Percentiles rank a stretch among this genome's conserved stretches.
Conservation (phyloP, 92 coral and sea anemone species). For the Blastomussa wellsi region DNA sequence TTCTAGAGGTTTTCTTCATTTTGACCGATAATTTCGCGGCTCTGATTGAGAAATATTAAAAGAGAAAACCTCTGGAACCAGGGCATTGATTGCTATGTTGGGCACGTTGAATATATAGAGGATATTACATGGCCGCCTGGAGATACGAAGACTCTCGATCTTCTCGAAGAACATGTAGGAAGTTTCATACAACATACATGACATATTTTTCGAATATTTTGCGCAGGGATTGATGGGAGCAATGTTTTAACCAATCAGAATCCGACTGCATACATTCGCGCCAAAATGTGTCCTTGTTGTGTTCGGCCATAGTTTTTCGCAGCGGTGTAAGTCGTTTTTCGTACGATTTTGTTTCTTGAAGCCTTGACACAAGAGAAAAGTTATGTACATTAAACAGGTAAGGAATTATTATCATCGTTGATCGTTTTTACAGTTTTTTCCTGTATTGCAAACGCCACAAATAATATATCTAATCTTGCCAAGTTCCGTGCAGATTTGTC, state of each 20-base stretch:
- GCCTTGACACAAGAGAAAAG: conserved; percentile 31
- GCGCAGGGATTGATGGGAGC: conserved; percentile 31
- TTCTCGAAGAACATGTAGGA: no score
- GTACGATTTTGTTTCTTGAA: not conserved
- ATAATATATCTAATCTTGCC: not conserved
- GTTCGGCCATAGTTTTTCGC: conserved; percentile 27
- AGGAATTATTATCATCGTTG: conserved; percentile 3
- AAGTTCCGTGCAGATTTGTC: not conserved
- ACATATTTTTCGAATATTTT: not conserved
- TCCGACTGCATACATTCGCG: conserved; percentile 54
- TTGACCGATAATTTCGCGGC: no score
- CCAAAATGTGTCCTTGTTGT: conserved; percentile 60
- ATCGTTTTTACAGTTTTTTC: not conserved
- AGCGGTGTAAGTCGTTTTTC: conserved; percentile 14
- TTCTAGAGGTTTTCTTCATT: no score
- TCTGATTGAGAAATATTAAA: no score
- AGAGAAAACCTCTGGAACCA: no score
- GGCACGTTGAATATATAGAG: no score
- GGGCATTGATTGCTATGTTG: no score
- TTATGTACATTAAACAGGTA: conserved; percentile 92
- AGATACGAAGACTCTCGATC: no score
- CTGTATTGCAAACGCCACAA: not conserved
- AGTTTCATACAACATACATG: not conserved
- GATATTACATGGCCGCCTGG: no score
- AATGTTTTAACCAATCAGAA: conserved; percentile 43